Conservation (phyloP, 1,140 invertebrate species). For the Thaumetopoea pityocampa region DNA sequence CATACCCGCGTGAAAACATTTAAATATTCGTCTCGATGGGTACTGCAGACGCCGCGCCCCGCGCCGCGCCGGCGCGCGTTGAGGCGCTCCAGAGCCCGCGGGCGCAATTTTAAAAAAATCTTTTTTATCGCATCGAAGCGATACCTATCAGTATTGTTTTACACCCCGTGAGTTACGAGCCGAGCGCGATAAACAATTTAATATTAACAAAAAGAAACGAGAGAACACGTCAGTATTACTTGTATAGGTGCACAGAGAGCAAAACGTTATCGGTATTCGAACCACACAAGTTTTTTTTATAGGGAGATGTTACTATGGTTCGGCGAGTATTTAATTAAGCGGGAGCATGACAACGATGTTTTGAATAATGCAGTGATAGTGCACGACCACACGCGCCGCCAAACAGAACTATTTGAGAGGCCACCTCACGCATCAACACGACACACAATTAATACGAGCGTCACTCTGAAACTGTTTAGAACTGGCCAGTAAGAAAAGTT, state of each 20-base stretch:
- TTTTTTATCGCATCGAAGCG: conserved; percentile 56
- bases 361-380: conserved; percentile 56
- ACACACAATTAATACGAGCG: too few species aligned
- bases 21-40: conserved; percentile 35
- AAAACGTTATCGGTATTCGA: conserved; percentile 40
- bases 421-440: conserved; percentile 7
- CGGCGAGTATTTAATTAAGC: conserved; percentile 53
- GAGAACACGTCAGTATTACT: conserved; percentile 54
- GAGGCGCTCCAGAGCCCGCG: conserved; percentile 45
- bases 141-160: conserved; percentile 66
- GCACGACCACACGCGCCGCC: conserved; percentile 46
- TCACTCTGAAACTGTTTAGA: too few species aligned
- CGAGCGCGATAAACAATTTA: conserved; percentile 47
- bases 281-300: conserved; percentile 45
- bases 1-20: conserved; percentile 7
- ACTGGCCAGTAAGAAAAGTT: too few species aligned
- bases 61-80: conserved; percentile 47
- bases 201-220: conserved; percentile 43
- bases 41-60: conserved; percentile 65
- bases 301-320: conserved; percentile 39
- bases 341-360: conserved; percentile 57
- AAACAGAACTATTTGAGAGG: conserved; percentile 41
- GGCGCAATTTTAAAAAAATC: conserved; percentile 48
- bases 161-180: conserved; percentile 61
- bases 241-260: conserved; percentile 62